Base-by-base conservation (phyloP, 2,888 invertebrate genomes). In the Masnerella sp. region DNA sequence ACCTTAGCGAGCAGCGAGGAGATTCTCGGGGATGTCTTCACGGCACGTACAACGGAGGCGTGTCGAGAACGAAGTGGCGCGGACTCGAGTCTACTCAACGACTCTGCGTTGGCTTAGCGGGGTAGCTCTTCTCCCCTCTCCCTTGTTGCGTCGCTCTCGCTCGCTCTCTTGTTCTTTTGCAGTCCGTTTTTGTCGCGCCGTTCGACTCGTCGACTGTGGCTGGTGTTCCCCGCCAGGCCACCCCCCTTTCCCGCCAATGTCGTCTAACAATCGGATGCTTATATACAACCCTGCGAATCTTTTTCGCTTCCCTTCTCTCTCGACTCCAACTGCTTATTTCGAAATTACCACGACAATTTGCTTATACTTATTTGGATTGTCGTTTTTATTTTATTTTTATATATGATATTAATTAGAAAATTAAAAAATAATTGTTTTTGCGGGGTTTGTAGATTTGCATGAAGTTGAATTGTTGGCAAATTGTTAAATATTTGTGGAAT, bases 51-150 rank as follows among this genome's bases (percentile, higher is more conserved):
- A 64, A 59, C 58, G 64, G 52, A 72, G 59, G 71, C 71, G 58
- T 59, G 65, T 58, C 52, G 52, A 64, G 59, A 65, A 72, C 71
- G 65, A 72, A 72, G 59, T 72, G 64, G 30, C 71, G 64, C 73
- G 74, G 74, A 65, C 58, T 76, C 58, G 73, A 62, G 43, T 61
- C 54, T 36, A 54, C 64, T 62, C 61, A 45, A 45, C 45, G 51
- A 45, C 51, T 67, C 67, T 30, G 69, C 40, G 17, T 52, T 69
- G 38, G 54, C 61, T 47, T 36, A 34, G 69, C 59, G 61, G 61
- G 69, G 52, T 52, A 30, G 59, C 59, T 45, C 7, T 36, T 59
- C 76, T 64, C 69, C 68, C 47, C 72, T 42, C 58, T 17, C 54
- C 65, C 49, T 40, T 36, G 59, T 51, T 73, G 68, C 64, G 58